These are phyloP conservation scores for Chlorops oryzae DNA, from an alignment of 1,140 invertebrate species.

Conservation along the genomic window DNA sequence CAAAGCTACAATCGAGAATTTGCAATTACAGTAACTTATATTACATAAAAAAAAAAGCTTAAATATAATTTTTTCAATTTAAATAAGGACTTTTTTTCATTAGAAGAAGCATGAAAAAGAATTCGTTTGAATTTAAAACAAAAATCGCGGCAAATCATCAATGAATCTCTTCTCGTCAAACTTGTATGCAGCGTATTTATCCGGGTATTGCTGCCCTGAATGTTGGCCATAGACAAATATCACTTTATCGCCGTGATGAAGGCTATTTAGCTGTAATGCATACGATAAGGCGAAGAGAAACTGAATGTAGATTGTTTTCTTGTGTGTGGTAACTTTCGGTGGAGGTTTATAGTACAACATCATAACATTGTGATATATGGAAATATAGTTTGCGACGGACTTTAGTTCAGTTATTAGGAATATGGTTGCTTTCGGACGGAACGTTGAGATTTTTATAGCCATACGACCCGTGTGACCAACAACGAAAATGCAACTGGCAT, in stretches of 20 bases:
- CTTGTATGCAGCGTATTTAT: conserved; percentile 35
- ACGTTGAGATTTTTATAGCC: conserved; percentile 39
- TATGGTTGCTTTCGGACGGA: conserved; percentile 28
- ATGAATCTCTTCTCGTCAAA: conserved; percentile 22
- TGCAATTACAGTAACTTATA: too few species aligned
- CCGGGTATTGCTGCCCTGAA: conserved; percentile 22
- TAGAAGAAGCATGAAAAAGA: too few species aligned
- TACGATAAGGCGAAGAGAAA: conserved; percentile 27
- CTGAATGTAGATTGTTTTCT: conserved; percentile 19
- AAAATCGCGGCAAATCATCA: conserved; percentile 24
- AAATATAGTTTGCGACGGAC: conserved; percentile 33
- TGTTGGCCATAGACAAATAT: conserved; percentile 29
- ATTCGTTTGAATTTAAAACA: too few species aligned
- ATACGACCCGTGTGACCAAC: conserved; percentile 31
- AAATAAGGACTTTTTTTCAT: too few species aligned
- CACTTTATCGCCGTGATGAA: conserved; percentile 20
- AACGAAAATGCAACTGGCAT: conserved; percentile 31
- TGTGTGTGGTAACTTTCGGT: conserved; percentile 11
- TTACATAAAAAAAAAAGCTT: too few species aligned
- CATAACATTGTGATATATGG: conserved; percentile 29
- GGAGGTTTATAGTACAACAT: conserved; percentile 27
- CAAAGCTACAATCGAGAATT: too few species aligned
- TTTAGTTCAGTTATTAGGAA: conserved; percentile 34
- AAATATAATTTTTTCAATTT: too few species aligned
- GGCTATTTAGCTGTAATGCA: conserved; percentile 17